Percentiles rank a stretch among this genome's conserved stretches.
Evolutionary conservation across 2,888 invertebrate species (phyloP).

Genomic region (Abrostola triplasia): DNA sequence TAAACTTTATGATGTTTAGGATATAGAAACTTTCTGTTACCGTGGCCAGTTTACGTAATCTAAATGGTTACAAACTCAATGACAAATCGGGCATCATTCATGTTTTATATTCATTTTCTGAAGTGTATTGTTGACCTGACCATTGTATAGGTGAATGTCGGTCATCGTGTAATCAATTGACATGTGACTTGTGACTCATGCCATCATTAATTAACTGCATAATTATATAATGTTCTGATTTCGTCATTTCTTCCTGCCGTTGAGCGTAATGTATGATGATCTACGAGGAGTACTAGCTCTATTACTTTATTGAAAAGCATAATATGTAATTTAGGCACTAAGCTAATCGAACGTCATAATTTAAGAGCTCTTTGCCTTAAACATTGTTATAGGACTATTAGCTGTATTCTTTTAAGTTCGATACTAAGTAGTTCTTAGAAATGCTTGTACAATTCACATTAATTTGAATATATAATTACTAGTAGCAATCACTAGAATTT

Average conservation of each 20-base stretch:
- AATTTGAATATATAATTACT: slow-evolving; percentile 13
- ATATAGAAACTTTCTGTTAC: no score
- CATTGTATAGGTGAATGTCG: slow-evolving; percentile 55
- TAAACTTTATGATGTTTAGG: no score
- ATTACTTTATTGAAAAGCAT: no score
- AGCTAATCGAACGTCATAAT: no score
- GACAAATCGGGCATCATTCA: slow-evolving; percentile 3
- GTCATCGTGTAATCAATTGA: slow-evolving; percentile 74
- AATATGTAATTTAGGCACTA: no score
- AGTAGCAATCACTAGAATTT: slow-evolving; percentile 17
- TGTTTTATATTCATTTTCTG: slow-evolving; percentile 25
- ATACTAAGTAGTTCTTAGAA: not conserved
- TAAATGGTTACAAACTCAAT: not conserved
- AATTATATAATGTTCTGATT: slow-evolving; percentile 52
- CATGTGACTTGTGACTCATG: slow-evolving; percentile 76
- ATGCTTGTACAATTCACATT: slow-evolving; percentile 5
- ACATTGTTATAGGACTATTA: not conserved
- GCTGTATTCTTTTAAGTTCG: not conserved
- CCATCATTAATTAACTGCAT: slow-evolving; percentile 73
- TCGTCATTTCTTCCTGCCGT: slow-evolving; percentile 21
- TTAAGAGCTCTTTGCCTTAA: not conserved
- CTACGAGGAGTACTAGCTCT: no score
- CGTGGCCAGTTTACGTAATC: no score
- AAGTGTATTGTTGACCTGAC: slow-evolving; percentile 46
- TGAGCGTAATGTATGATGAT: not conserved